Evolutionary conservation across 2,797 vertebrate genomes (phyloP).

Genomic region (Typhlichthys subterraneus): DNA sequence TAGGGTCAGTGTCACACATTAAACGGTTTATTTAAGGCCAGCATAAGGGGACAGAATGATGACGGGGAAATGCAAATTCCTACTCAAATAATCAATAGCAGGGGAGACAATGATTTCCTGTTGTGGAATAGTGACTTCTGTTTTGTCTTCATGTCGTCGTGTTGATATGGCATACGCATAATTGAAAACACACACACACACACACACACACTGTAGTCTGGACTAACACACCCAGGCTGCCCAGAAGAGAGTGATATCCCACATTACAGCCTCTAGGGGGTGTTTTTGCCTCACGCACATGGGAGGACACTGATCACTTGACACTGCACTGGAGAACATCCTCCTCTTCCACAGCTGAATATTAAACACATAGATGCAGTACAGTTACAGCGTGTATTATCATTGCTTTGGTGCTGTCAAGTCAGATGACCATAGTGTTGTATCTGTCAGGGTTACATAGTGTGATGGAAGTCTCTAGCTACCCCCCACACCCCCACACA

Average conservation of each 20-base stretch:
- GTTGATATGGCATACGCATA: neutral
- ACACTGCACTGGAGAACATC: neutral
- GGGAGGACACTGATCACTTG: constrained; percentile 21
- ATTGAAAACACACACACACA: neutral
- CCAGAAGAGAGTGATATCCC: constrained; percentile 33
- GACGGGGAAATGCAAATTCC: no score
- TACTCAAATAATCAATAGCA: no score
- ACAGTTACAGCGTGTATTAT: neutral
- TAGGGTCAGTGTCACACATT: neutral
- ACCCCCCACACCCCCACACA: no score
- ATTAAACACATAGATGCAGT: no score
- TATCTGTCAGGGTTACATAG: no score
- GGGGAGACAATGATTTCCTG: no score
- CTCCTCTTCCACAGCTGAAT: neutral
- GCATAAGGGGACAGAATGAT: no score
- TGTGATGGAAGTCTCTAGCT: no score
- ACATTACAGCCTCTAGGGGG: constrained; percentile 58
- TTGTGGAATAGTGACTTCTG: no score
- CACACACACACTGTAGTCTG: neutral
- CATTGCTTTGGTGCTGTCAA: no score
- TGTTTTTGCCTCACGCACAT: constrained; percentile 58
- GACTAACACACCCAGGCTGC: neutral
- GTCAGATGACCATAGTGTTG: no score
- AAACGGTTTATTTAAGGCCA: neutral
- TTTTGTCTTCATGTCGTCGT: no score